These are phyloP conservation scores for Clupea harengus DNA, from an alignment of 2,113 vertebrate genomes.

Conservation along the genomic window DNA sequence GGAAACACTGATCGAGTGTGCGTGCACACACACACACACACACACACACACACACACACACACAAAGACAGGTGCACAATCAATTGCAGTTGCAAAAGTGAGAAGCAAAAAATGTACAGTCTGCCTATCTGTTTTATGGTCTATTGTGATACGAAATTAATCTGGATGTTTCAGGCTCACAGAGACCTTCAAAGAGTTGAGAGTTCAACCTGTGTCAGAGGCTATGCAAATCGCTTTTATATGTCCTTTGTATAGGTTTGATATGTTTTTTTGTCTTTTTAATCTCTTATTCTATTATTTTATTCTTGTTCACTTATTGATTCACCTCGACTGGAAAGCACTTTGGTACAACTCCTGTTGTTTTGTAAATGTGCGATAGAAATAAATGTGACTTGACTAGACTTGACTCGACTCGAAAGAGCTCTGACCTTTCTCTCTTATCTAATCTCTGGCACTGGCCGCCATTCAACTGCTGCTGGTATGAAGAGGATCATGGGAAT, in stretches of 20 bases:
- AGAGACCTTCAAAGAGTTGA: neutral
- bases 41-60: neutral
- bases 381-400: too few relatives aligned
- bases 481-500: neutral
- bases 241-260: too few relatives aligned
- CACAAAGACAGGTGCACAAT: too few relatives aligned
- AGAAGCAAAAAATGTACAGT: too few relatives aligned
- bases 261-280: too few relatives aligned
- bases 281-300: too few relatives aligned
- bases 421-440: neutral
- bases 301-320: too few relatives aligned
- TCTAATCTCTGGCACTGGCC: neutral
- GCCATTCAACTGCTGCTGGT: neutral
- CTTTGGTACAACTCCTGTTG: too few relatives aligned
- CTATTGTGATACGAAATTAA: neutral
- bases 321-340: too few relatives aligned
- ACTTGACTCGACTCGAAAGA: neutral
- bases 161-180: neutral
- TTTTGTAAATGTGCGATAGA: too few relatives aligned
- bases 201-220: neutral
- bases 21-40: slow-evolving; percentile 12
- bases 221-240: neutral
- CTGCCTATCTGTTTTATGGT: neutral
- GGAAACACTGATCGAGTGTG: neutral
- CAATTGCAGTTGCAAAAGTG: too few relatives aligned